Evolutionary conservation across 2,888 invertebrate genomes (phyloP).

Genomic region (Amphipyra tragopoginis): DNA sequence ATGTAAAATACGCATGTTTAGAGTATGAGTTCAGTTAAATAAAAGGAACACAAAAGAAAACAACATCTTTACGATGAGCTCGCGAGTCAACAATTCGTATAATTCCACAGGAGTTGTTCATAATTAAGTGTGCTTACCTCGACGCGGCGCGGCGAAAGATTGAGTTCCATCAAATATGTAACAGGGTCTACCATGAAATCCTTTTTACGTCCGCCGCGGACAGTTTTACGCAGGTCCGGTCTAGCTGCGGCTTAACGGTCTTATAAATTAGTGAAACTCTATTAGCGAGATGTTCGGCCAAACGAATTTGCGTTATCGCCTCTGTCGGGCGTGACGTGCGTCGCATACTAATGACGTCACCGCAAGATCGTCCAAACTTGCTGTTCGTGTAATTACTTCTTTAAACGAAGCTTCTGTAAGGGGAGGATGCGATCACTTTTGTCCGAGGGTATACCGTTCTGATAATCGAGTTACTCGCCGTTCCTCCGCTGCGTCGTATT

Average conservation of each 20-base stretch:
- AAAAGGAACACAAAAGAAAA: slow-evolving; percentile 60
- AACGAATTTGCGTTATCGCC: slow-evolving; percentile 90
- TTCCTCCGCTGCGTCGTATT: slow-evolving; percentile 64
- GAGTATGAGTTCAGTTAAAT: slow-evolving; percentile 47
- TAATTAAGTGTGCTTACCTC: slow-evolving; percentile 81
- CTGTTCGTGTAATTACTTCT: slow-evolving; percentile 87
- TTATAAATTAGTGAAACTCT: slow-evolving; percentile 90
- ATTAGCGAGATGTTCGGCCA: slow-evolving; percentile 89
- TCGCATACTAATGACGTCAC: slow-evolving; percentile 84
- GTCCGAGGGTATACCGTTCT: slow-evolving; percentile 75
- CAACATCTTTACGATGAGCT: slow-evolving; percentile 59
- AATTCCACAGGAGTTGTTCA: slow-evolving; percentile 75
- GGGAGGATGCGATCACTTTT: slow-evolving; percentile 79
- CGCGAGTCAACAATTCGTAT: slow-evolving; percentile 72
- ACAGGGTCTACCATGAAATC: slow-evolving; percentile 84
- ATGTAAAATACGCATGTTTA: slow-evolving; percentile 23
- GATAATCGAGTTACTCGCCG: slow-evolving; percentile 80
- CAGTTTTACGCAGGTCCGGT: slow-evolving; percentile 81
- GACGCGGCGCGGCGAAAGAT: slow-evolving; percentile 74
- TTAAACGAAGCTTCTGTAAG: slow-evolving; percentile 84
- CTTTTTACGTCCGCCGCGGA: slow-evolving; percentile 84
- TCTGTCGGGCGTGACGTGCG: slow-evolving; percentile 78
- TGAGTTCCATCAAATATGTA: slow-evolving; percentile 84
- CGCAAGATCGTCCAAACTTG: slow-evolving; percentile 79
- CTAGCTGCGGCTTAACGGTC: slow-evolving; percentile 82